These are phyloP conservation scores for Berghia stephanieae DNA, from an alignment of 1,140 invertebrate genomes.

Conservation along the genomic window DNA sequence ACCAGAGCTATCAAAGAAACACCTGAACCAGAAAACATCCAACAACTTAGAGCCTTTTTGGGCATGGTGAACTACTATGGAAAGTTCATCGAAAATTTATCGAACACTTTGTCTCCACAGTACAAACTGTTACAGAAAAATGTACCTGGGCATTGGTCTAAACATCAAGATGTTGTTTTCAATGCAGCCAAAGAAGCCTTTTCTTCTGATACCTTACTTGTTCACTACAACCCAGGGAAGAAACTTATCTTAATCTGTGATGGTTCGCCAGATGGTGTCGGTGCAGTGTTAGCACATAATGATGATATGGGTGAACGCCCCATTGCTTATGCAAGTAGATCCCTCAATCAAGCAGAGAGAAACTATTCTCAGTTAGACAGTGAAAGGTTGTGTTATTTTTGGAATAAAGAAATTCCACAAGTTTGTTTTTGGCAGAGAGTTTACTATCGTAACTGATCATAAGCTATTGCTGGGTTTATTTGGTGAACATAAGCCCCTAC, in stretches of 20 bases:
- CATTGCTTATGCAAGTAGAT: slow-evolving; percentile 67
- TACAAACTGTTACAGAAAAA: slow-evolving; percentile 35
- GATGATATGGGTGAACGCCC: too few relatives aligned
- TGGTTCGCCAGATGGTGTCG: slow-evolving; percentile 67
- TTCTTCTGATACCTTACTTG: too few relatives aligned
- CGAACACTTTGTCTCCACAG: too few relatives aligned
- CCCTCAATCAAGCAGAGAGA: slow-evolving; percentile 65
- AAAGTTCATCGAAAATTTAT: too few relatives aligned
- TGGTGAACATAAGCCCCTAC: slow-evolving; percentile 52
- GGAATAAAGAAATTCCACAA: slow-evolving; percentile 68
- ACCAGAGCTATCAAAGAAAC: slow-evolving; percentile 33
- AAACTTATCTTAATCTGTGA: slow-evolving; percentile 67
- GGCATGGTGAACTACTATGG: too few relatives aligned
- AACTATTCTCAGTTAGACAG: slow-evolving; percentile 70
- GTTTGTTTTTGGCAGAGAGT: slow-evolving; percentile 66
- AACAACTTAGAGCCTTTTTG: too few relatives aligned
- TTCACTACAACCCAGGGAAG: too few relatives aligned
- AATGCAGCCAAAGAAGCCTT: slow-evolving; percentile 35
- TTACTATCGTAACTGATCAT: slow-evolving; percentile 68
- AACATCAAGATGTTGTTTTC: too few relatives aligned
- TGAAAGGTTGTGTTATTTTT: slow-evolving; percentile 69
- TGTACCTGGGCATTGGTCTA: slow-evolving; percentile 33
- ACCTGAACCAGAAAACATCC: too few relatives aligned
- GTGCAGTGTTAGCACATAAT: too few relatives aligned
- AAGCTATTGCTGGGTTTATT: slow-evolving; percentile 66